phyloP scores from a whole-genome alignment of 2,888 invertebrate species.

The Seladonia tumulorum region DNA sequence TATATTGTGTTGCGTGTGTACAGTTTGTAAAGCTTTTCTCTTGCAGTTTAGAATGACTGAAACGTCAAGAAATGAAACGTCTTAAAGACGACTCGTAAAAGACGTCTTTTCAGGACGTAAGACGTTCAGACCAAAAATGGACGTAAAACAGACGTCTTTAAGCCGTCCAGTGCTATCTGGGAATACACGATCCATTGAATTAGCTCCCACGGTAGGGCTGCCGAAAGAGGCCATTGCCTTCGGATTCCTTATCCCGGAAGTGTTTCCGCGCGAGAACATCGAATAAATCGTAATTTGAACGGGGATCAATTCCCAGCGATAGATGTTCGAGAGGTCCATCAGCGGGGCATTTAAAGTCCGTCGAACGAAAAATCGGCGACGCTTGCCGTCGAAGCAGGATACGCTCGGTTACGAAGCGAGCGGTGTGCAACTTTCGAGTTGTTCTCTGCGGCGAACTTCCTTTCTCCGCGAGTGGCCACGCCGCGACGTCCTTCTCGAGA shows the following conservation, averaged over 20 bases:
- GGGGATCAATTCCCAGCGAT: background rate
- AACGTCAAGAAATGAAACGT: too few relatives aligned
- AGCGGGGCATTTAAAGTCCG: background rate
- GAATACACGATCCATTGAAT: background rate
- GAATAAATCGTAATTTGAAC: background rate
- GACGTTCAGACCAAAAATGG: too few relatives aligned
- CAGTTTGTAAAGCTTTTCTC: too few relatives aligned
- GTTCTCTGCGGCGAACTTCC: conserved; percentile 67
- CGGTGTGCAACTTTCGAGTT: conserved; percentile 61
- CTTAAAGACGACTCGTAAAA: too few relatives aligned
- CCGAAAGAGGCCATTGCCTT: background rate
- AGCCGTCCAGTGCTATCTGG: too few relatives aligned
- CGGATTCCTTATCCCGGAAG: background rate
- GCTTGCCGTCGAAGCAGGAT: conserved; percentile 13
- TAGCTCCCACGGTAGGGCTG: background rate
- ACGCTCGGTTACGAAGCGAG: conserved; percentile 52
- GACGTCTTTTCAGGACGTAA: too few relatives aligned
- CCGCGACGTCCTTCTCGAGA: conserved; percentile 51
- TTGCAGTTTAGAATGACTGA: too few relatives aligned
- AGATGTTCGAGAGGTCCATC: background rate
- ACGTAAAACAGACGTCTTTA: too few relatives aligned
- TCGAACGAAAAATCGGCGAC: background rate
- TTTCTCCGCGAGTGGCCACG: conserved; percentile 58
- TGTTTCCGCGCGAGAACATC: background rate
- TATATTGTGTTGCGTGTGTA: too few relatives aligned